Base-by-base conservation (phyloP, 2,113 vertebrate genomes). In the Baryphthengus martii region DNA sequence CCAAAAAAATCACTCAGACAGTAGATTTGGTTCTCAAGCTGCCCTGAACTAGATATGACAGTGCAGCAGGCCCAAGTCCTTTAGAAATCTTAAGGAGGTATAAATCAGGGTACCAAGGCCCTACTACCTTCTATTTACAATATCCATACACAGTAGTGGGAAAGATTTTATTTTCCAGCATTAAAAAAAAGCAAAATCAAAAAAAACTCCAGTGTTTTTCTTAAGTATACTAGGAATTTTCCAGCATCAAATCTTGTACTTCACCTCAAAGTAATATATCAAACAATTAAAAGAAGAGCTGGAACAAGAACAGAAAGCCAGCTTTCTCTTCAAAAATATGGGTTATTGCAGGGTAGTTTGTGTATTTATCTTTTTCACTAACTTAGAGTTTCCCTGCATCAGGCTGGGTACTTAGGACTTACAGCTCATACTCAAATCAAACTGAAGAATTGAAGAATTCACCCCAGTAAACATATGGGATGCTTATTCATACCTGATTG, bases 401-500 rank as follows among this genome's bases (percentile, higher is more conserved):
- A 58, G n/a, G 39, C 12, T 66, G 29, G 23, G 9, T 58, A 74
- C 17, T 1, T 1, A 82, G 31, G 28, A 39, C 61, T 87, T 75
- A 20, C 39, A 73, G 66, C 50, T 84, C 5, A 2, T 71, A 66
- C 13, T 50, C 1, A 78, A 67, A 67, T 73, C 40, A 83, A 53
- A 59, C 20, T 16, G 45, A 89, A 83, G 35, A 76, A 73, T 0
- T 65, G 52, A 93, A 75, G 56, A 50, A 72, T 44, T 58, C 44
- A 72, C 24, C 13, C 35, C 2, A 2, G 63, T 25, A 82, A 61
- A 77, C 10, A 31, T 14, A 45, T 7, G 8, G 25, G 13, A 49
- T 45, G 24, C 23, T 91, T 82, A 75, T 66, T 73, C 96, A 82
- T 98, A 99, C 99, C 99, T 99, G 98, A 99, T 99, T 17, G 99